These are phyloP conservation scores for Tapirus indicus DNA, from an alignment of 2,797 vertebrate species.

Conservation along the genomic window DNA sequence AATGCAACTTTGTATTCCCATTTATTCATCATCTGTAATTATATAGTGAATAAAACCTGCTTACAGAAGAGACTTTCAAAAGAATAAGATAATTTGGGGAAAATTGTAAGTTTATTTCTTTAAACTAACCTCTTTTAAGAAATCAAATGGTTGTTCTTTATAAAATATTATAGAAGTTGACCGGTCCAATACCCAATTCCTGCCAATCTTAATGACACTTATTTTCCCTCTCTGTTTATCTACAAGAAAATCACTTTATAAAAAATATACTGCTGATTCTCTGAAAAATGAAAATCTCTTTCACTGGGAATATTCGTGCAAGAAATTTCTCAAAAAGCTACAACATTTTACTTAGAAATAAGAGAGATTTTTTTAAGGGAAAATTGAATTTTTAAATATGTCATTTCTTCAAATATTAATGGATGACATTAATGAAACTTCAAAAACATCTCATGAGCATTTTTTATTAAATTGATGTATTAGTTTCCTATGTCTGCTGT, in stretches of 20 bases:
- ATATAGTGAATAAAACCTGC: conserved; percentile 6
- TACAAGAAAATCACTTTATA: conserved; percentile 45
- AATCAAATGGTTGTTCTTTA: conserved; percentile 30
- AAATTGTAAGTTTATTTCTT: conserved; percentile 52
- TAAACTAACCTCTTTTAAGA: conserved; percentile 51
- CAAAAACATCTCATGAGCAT: neutral
- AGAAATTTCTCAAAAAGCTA: conserved; percentile 19
- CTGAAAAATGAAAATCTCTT: conserved; percentile 31
- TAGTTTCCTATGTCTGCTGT: neutral
- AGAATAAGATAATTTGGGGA: neutral
- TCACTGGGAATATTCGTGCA: conserved; percentile 14
- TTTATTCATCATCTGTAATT: conserved; percentile 50
- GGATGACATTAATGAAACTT: neutral
- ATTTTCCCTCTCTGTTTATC: conserved; percentile 43
- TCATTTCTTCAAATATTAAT: neutral
- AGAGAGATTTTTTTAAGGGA: conserved; percentile 14
- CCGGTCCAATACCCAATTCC: neutral
- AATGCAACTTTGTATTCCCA: conserved; percentile 8
- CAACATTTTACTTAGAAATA: neutral
- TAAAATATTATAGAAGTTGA: conserved; percentile 28
- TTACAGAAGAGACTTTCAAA: conserved; percentile 51
- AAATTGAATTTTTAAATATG: neutral
- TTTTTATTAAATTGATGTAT: neutral
- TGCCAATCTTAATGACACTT: conserved; percentile 26
- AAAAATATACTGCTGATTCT: conserved; percentile 43